Percentiles rank a stretch among this genome's conserved stretches.
Conservation (phyloP, 2,797 vertebrate species). For the Muscicapa striata region DNA sequence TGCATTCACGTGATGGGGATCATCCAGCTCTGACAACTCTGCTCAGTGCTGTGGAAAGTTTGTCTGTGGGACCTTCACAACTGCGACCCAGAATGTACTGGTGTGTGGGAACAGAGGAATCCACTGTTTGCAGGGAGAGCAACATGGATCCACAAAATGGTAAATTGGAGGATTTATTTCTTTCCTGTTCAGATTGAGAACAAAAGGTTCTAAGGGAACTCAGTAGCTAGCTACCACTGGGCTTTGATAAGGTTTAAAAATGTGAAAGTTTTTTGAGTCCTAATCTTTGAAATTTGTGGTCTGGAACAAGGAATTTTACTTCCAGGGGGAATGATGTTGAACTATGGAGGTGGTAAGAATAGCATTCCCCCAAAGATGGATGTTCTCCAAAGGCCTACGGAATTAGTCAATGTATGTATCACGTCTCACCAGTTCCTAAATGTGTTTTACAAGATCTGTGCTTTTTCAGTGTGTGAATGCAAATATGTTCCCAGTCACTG, state of each 20-base stretch:
- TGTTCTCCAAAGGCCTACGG: not conserved
- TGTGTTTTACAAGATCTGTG: conserved; percentile 34
- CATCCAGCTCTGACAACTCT: not conserved
- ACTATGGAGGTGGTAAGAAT: not conserved
- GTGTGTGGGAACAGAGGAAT: conserved; percentile 84
- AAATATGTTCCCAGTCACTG: conserved; percentile 48
- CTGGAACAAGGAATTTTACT: not conserved
- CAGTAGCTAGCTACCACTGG: not conserved
- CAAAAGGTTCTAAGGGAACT: not conserved
- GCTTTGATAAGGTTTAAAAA: not conserved
- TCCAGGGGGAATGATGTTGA: not conserved
- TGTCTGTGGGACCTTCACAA: conserved; percentile 50
- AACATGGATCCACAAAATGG: conserved; percentile 80
- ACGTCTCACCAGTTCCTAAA: conserved; percentile 13
- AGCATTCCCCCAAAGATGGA: not conserved
- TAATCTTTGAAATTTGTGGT: not conserved
- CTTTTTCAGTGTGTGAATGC: conserved; percentile 25
- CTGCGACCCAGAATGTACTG: conserved; percentile 86
- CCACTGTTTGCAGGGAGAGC: conserved; percentile 61
- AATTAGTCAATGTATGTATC: conserved; percentile 43
- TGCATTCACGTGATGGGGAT: not conserved
- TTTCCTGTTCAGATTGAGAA: not conserved
- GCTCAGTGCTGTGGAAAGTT: not conserved
- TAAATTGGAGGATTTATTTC: conserved; percentile 54
- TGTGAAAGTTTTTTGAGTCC: not conserved